Conservation (phyloP, 2,113 vertebrate genomes). For the Bubo bubo region DNA sequence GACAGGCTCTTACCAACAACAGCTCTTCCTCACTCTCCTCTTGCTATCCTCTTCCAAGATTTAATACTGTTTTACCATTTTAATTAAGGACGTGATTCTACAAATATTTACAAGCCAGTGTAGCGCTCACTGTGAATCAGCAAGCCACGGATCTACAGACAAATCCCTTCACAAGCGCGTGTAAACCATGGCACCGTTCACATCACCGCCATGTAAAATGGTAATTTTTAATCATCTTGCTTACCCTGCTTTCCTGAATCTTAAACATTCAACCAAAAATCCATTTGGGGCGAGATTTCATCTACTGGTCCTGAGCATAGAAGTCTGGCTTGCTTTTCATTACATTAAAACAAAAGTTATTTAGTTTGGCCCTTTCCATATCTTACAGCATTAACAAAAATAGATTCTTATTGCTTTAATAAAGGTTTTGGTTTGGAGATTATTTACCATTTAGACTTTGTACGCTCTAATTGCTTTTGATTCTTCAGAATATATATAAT, state of each 20-base stretch:
- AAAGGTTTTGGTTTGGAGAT: conserved; percentile 57
- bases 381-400: conserved; percentile 21
- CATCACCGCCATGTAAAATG: neutral
- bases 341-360: neutral
- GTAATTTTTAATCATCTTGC: neutral
- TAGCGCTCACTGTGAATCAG: neutral
- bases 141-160: neutral
- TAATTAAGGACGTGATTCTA: neutral
- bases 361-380: neutral
- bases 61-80: neutral
- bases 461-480: conserved; percentile 58
- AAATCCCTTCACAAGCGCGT: neutral
- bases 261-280: neutral
- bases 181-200: neutral
- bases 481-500: conserved; percentile 43
- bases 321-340: neutral
- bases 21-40: neutral
- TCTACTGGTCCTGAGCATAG: neutral
- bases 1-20: neutral
- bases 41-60: neutral
- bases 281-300: neutral
- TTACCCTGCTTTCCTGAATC: neutral
- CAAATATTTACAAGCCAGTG: neutral
- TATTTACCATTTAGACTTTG: conserved; percentile 49
- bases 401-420: conserved; percentile 22